Conservation (phyloP, 2,797 vertebrate species). For the Caiman crocodilus region DNA sequence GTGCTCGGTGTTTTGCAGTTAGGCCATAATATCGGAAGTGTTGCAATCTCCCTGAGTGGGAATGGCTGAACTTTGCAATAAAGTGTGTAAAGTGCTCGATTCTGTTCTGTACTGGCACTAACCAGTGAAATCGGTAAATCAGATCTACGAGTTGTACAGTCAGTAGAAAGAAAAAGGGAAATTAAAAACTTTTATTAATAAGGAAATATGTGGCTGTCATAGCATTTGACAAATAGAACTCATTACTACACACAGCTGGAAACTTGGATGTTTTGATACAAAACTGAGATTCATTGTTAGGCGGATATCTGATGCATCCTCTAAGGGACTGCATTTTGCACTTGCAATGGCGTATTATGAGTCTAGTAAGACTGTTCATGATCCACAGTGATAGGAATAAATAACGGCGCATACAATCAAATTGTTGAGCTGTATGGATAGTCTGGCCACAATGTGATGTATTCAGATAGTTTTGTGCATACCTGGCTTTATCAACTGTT, state of each 20-base stretch:
- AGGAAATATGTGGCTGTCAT: background rate
- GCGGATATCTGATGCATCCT: background rate
- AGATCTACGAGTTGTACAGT: too few species aligned
- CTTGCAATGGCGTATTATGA: background rate
- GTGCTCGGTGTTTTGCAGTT: slow-evolving; percentile 8
- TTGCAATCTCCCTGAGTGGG: background rate
- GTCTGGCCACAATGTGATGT: slow-evolving; percentile 8
- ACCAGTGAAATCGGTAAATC: background rate
- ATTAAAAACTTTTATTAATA: too few species aligned
- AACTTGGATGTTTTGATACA: background rate
- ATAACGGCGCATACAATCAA: background rate
- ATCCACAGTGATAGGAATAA: background rate
- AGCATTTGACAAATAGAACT: background rate
- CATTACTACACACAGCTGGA: background rate
- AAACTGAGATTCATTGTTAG: background rate
- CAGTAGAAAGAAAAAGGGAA: too few species aligned
- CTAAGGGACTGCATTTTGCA: background rate
- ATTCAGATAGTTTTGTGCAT: background rate
- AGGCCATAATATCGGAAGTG: background rate
- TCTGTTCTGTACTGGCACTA: background rate
- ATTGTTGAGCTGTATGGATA: background rate
- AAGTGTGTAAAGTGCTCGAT: background rate
- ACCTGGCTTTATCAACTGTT: slow-evolving; percentile 13
- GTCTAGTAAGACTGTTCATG: background rate
- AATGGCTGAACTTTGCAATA: background rate